Base-by-base conservation (phyloP, 2,797 vertebrate genomes). In the Tiaroga cobitis region DNA sequence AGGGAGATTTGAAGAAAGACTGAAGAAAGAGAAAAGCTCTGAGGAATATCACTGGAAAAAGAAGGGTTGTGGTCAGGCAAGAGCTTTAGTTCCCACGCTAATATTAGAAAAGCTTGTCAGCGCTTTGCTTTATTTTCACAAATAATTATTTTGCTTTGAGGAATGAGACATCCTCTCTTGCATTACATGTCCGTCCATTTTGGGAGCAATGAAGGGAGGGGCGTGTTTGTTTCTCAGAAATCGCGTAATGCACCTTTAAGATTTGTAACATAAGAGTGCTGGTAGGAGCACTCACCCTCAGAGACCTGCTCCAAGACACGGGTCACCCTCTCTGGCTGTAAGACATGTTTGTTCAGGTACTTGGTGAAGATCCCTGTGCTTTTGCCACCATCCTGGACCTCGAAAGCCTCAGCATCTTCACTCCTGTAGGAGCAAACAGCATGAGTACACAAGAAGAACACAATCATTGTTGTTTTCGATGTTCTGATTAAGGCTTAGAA, bases 311-410 rank as follows among this genome's bases (percentile, higher is more conserved):
- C 97, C 70, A 98, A 90, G 90, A 98, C 91, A 15, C 96, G 96
- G 4, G 97, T 97, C 86, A 98, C 95, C 90, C 96, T 97, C 89
- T 96, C 93, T 0, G 94, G 88, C 86, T 94, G 89, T 24, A 97
- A 91, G 87, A 98, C 96, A 89, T 97, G 95, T 70, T 93, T 96
- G 91, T 97, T 98, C 86, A 98, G 91, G 89, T 98, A 98, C 82
- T 97, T 97, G 41, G 97, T 97, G 91, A 98, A 98, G 90, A 98
- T 97, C n/a, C 97, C 97, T 29, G 96, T 96, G 90, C 97, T 97
- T 90, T 95, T 96, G 3, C 96, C 95, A 26, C 96, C 96, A 2
- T 97, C 95, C 86, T 97, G 97, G 79, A 98, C 93, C 88, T 97
- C 97, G 49, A 95, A 98, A 2, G 97, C 97, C 90, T 97, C 96